Conservation (phyloP, 2,888 invertebrate genomes). For the Ophion obscuratus region DNA sequence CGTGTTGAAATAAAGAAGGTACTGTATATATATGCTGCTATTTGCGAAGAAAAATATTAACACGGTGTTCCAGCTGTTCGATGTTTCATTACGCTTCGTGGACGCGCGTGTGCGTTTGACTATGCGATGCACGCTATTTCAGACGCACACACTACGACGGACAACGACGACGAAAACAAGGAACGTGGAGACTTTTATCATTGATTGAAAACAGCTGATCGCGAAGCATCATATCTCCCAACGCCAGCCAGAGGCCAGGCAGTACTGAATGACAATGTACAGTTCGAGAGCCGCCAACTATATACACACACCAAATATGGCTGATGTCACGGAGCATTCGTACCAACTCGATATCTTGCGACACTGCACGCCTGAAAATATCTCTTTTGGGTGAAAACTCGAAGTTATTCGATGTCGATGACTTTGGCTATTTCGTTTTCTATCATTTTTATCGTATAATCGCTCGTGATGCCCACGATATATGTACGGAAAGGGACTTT, state of each 20-base stretch:
- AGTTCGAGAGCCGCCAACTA: conserved; percentile 23
- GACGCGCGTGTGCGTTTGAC: background rate
- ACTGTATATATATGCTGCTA: conserved; percentile 42
- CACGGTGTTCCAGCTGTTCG: conserved; percentile 77
- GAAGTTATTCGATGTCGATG: background rate
- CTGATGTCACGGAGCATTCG: conserved; percentile 64
- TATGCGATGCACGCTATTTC: conserved; percentile 50
- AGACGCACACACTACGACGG: conserved; percentile 49
- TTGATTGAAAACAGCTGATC: conserved; percentile 81
- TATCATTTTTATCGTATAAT: background rate
- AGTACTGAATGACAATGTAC: conserved; percentile 25
- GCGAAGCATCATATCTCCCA: conserved; percentile 61
- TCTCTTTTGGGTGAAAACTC: background rate
- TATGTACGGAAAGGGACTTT: too few species aligned
- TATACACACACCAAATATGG: conserved; percentile 35
- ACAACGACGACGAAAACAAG: conserved; percentile 42
- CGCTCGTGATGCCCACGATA: background rate
- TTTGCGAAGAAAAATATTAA: conserved; percentile 62
- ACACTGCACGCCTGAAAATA: background rate
- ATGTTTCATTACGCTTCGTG: conserved; percentile 69
- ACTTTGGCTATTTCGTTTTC: background rate
- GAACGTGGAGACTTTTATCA: conserved; percentile 71
- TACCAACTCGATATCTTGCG: conserved; percentile 50
- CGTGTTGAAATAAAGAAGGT: conserved; percentile 20
- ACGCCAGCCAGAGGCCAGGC: conserved; percentile 35